phyloP scores from a whole-genome alignment of 2,888 invertebrate genomes.

The Parnassius smintheus region DNA sequence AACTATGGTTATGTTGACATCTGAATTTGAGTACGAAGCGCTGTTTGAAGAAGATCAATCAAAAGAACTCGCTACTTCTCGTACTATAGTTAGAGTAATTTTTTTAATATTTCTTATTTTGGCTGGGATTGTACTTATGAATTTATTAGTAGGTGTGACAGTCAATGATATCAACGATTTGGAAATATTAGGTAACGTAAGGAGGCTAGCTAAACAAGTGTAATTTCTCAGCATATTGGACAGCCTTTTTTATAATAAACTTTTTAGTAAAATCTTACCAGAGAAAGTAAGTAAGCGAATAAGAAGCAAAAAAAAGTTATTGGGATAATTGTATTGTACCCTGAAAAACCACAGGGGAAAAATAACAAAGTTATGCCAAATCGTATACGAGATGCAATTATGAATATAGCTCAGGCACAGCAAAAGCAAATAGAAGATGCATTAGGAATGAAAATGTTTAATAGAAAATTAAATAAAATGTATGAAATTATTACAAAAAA shows the following conservation, averaged over 20 bases:
- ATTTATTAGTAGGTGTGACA: constrained; percentile 81
- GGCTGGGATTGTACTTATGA: constrained; percentile 82
- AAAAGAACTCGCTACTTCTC: constrained; percentile 58
- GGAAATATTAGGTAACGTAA: constrained; percentile 78
- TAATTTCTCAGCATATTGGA: constrained; percentile 77
- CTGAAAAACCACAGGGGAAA: constrained; percentile 63
- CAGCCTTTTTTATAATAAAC: constrained; percentile 70
- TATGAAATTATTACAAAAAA: constrained; percentile 55
- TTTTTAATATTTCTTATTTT: constrained; percentile 77
- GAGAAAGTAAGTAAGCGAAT: constrained; percentile 52
- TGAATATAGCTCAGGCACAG: constrained; percentile 64
- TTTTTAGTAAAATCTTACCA: constrained; percentile 62
- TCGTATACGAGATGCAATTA: constrained; percentile 61
- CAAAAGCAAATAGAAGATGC: constrained; percentile 63
- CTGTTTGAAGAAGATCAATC: constrained; percentile 70
- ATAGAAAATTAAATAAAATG: constrained; percentile 59
- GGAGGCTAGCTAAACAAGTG: constrained; percentile 78
- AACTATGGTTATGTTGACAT: constrained; percentile 83
- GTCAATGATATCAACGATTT: constrained; percentile 81
- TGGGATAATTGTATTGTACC: constrained; percentile 54
- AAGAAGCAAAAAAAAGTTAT: constrained; percentile 59
- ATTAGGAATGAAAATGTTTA: constrained; percentile 52
- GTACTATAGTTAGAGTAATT: constrained; percentile 70
- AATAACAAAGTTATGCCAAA: constrained; percentile 58
- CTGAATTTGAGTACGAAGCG: constrained; percentile 79